A percentile compares a stretch with the other conserved stretches of the same genome.
Evolutionary conservation across 2,113 vertebrate genomes (phyloP).

Genomic region (Gopherus evgoodei): DNA sequence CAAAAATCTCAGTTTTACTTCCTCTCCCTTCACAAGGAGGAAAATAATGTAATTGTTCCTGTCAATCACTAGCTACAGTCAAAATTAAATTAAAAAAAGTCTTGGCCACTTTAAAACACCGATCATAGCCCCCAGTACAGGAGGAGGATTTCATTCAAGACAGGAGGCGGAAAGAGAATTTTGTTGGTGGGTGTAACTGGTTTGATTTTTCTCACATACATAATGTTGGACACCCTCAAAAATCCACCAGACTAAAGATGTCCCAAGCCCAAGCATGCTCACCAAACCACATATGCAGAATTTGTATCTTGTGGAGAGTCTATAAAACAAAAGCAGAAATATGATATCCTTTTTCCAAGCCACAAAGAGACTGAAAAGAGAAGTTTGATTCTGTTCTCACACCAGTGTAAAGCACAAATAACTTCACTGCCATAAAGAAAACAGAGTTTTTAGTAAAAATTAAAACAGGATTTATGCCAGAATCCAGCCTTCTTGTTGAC

Average conservation of each 20-base stretch:
- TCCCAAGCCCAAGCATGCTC: not conserved
- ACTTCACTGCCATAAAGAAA: not conserved
- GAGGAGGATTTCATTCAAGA: not conserved
- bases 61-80: not conserved
- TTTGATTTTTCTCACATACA: not conserved
- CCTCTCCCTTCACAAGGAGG: not conserved
- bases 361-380: not conserved
- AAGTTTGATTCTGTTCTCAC: not conserved
- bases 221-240: not conserved
- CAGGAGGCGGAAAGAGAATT: not conserved
- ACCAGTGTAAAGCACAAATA: not conserved
- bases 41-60: rapidly evolving
- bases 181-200: not conserved
- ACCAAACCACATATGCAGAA: not conserved
- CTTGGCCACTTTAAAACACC: not conserved
- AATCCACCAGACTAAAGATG: not conserved
- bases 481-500: not conserved
- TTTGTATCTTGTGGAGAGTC: not conserved
- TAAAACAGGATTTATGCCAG: not conserved
- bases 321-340: not conserved
- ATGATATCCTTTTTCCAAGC: not conserved
- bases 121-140: not conserved
- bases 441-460: not conserved
- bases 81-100: not conserved
- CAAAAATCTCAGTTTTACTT: not conserved